These are phyloP conservation scores for Phalanger gymnotis DNA, from an alignment of 2,797 vertebrate species.

Conservation along the genomic window DNA sequence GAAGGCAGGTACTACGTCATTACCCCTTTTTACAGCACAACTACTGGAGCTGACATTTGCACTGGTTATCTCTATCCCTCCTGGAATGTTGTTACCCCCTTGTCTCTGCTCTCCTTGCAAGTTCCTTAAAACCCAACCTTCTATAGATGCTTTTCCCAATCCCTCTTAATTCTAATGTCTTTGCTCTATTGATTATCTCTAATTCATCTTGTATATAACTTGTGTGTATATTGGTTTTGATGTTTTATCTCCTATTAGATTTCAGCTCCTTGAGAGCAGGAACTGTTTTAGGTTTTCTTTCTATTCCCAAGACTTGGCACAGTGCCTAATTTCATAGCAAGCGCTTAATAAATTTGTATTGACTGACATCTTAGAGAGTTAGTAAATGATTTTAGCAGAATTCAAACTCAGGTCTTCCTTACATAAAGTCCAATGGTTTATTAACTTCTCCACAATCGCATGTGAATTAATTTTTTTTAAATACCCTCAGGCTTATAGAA, in stretches of 20 bases:
- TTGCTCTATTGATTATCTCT: neutral
- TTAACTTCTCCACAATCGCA: neutral
- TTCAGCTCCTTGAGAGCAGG: neutral
- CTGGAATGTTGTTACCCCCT: neutral
- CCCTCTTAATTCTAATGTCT: neutral
- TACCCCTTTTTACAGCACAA: neutral
- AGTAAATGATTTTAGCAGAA: neutral
- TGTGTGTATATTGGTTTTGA: neutral
- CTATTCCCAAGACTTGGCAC: neutral
- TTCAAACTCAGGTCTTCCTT: neutral
- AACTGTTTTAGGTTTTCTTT: neutral
- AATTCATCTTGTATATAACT: neutral
- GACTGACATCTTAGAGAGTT: neutral
- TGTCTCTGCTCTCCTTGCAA: neutral
- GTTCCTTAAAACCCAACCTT: neutral
- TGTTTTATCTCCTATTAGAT: neutral
- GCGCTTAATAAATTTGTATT: neutral
- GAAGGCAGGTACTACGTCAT: neutral
- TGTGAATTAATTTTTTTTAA: neutral
- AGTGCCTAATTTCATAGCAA: neutral
- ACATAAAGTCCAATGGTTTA: neutral
- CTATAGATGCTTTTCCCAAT: neutral
- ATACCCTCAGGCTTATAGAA: neutral
- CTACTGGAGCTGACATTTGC: neutral
- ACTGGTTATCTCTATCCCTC: neutral